phyloP scores from a whole-genome alignment of 53 echinoderm and acorn worm genomes.

The Apostichopus leukothele region DNA sequence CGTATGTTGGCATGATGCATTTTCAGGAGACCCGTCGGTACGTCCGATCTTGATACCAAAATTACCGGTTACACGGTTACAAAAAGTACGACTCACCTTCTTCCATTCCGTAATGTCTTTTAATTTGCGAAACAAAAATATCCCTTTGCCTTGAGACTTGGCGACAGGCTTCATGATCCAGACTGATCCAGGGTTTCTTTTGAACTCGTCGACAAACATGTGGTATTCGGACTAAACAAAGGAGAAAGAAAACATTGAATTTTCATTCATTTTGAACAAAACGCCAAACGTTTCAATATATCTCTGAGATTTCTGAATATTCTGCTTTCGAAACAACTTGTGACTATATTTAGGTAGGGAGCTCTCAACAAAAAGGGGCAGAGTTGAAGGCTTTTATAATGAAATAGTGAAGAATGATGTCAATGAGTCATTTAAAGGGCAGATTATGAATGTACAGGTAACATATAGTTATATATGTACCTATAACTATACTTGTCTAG shows the following conservation, averaged over 20 bases:
- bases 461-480: too few species aligned
- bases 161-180: slow-evolving; percentile 99
- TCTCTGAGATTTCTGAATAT: too few species aligned
- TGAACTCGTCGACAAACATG: slow-evolving; percentile 99
- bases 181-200: slow-evolving; percentile 91
- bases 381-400: too few species aligned
- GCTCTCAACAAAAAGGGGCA: too few species aligned
- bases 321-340: too few species aligned
- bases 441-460: too few species aligned
- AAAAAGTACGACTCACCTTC: slow-evolving; percentile 65
- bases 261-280: neutral
- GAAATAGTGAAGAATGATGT: too few species aligned
- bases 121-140: slow-evolving; percentile 96
- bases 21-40: neutral
- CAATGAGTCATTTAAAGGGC: too few species aligned
- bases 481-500: too few species aligned
- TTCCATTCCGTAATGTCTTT: slow-evolving; percentile 99
- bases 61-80: neutral
- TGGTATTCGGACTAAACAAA: slow-evolving; percentile 94
- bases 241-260: neutral
- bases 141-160: slow-evolving; percentile 96
- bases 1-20: neutral
- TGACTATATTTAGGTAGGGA: too few species aligned
- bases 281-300: neutral
- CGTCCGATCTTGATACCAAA: neutral